Conservation (phyloP, 2,797 vertebrate genomes). For the Pseudochirops cupreus region DNA sequence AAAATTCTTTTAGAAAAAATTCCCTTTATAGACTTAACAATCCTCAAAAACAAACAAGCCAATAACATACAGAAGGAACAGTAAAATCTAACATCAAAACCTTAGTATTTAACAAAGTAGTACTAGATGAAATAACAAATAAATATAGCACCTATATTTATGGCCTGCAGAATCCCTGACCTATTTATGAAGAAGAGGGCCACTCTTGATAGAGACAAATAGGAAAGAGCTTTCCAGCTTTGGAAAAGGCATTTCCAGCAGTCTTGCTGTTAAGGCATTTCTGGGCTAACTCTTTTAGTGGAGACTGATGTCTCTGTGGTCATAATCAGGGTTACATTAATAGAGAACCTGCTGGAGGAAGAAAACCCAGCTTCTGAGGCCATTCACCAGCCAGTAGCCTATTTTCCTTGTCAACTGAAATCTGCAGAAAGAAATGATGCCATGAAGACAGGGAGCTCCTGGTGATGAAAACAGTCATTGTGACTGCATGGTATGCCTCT, state of each 20-base stretch:
- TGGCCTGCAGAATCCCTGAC: neutral
- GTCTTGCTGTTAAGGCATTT: neutral
- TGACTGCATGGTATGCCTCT: neutral
- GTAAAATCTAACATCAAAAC: neutral
- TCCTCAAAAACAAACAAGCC: neutral
- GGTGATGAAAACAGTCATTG: neutral
- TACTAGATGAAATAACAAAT: neutral
- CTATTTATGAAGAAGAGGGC: neutral
- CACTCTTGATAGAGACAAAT: neutral
- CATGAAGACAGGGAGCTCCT: neutral
- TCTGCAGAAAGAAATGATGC: neutral
- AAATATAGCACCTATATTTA: neutral
- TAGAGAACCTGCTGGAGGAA: neutral
- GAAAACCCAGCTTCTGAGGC: neutral
- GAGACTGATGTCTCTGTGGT: neutral
- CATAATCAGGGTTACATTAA: neutral
- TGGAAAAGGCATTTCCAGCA: neutral
- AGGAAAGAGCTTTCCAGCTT: neutral
- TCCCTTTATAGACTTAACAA: neutral
- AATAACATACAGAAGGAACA: neutral
- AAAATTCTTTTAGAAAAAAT: neutral
- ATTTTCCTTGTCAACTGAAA: neutral
- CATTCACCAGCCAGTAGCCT: neutral
- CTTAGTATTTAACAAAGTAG: neutral
- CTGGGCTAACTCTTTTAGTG: neutral